Evolutionary conservation across 2,888 invertebrate species (phyloP).

Genomic region (Platycnemis pennipes): DNA sequence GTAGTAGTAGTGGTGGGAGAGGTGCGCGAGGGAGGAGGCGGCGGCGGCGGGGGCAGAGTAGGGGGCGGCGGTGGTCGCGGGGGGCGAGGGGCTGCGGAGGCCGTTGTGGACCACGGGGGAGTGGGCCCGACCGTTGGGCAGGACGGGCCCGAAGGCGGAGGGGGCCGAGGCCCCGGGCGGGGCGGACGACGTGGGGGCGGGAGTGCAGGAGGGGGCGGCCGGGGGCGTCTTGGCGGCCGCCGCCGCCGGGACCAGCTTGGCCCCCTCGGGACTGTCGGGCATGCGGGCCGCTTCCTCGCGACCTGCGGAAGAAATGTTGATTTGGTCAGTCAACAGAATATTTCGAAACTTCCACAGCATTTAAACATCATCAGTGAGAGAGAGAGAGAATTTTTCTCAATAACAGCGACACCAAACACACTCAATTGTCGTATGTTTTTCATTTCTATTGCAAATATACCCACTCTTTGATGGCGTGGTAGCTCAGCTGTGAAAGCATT

Average conservation of each 20-base stretch:
- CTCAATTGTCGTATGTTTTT: no score
- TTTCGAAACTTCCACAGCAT: no score
- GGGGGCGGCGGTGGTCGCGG: slow-evolving; percentile 61
- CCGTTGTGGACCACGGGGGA: slow-evolving; percentile 43
- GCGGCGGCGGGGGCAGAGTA: slow-evolving; percentile 63
- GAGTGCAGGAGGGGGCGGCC: slow-evolving; percentile 34
- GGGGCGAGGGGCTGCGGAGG: slow-evolving; percentile 70
- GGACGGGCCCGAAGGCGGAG: slow-evolving; percentile 61
- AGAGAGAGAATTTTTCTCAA: no score
- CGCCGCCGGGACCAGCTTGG: slow-evolving; percentile 70
- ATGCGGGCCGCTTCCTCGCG: slow-evolving; percentile 71
- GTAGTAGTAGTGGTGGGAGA: slow-evolving; percentile 63
- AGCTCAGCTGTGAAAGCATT: no score
- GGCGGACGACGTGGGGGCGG: slow-evolving; percentile 36
- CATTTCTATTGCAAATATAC: no score
- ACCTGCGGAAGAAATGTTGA: no score
- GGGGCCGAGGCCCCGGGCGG: slow-evolving; percentile 45
- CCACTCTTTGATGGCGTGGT: no score
- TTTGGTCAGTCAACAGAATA: no score
- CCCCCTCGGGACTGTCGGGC: slow-evolving; percentile 73
- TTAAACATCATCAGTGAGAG: no score
- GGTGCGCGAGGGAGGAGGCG: slow-evolving; percentile 37
- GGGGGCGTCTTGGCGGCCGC: slow-evolving; percentile 66
- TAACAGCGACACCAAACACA: no score
- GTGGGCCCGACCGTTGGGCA: slow-evolving; percentile 45